Base-by-base conservation (phyloP, 1,140 invertebrate species). In the Monochamus saltuarius region DNA sequence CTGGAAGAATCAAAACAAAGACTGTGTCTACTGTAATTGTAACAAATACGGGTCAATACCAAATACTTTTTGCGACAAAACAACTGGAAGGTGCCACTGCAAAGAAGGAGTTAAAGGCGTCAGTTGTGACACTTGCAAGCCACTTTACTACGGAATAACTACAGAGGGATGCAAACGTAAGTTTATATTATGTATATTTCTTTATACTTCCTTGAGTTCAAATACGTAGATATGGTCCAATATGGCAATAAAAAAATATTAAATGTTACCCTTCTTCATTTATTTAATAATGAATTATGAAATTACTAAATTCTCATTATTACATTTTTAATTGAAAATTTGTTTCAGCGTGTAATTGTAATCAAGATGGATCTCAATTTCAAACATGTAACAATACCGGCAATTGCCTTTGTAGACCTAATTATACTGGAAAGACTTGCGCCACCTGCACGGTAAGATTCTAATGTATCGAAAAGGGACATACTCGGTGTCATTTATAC, bases 391-490 rank as follows among this genome's bases (percentile, higher is more conserved):
- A 98, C 74, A 83, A 85, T 9, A 90, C 86, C 14, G 97, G 97
- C 0, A 87, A 95, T 71, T 99, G 97, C 78, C 81, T 85, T 39
- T 99, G 97, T 75, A 87, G 87, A 65, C 79, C 85, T 8, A 88
- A 91, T 70, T 94, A 95, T 61, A 85, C 85, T 13, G 97, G 97
- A 22, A 80, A 85, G 60, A 86, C 87, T 37, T 99, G 97, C 77
- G 90, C 97, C 73, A 84, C 84, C 19, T 99, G 97, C 77, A 83
- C 87, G 81, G 89, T 95, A 80, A 80, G 40, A n/a, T 3, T 8
- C 8, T 40, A 40, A 13, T 3, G 39, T 40, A n/a, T 45, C 37
- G 7, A 39, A 40, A 55, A 38, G 38, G 19, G 37, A 53, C 10
- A 36, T 17, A 36, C 10, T 45, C 2, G 7, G 7, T 40, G 11